A percentile compares a stretch with the other conserved stretches of the same genome.
phyloP scores from a whole-genome alignment of 2,888 invertebrate genomes.

The Tanytarsus gracilentus region DNA sequence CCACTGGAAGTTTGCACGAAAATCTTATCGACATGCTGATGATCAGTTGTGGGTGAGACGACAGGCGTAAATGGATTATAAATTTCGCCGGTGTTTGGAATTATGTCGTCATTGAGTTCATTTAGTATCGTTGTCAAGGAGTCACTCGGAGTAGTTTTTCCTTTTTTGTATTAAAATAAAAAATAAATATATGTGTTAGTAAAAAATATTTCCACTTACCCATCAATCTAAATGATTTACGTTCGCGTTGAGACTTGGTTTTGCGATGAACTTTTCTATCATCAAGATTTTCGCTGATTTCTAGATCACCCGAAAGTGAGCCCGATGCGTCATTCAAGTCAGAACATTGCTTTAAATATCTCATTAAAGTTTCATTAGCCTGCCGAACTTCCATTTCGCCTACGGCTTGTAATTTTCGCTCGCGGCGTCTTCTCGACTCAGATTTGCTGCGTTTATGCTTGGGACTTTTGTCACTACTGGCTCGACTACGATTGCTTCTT shows the following conservation, averaged over 20 bases:
- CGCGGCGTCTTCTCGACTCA: constrained; percentile 41
- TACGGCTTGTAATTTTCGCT: constrained; percentile 43
- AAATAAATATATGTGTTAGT: background rate
- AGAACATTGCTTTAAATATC: constrained; percentile 43
- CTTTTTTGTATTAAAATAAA: constrained; percentile 31
- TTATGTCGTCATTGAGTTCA: constrained; percentile 43
- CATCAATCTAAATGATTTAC: constrained; percentile 31
- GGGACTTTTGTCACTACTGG: constrained; percentile 43
- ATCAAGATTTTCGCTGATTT: constrained; percentile 43
- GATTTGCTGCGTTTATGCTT: constrained; percentile 44
- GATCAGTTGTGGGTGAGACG: constrained; percentile 43
- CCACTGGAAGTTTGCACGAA: constrained; percentile 45
- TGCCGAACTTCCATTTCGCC: constrained; percentile 44
- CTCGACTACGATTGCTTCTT: constrained; percentile 41
- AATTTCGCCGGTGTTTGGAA: constrained; percentile 42
- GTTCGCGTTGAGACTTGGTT: constrained; percentile 43
- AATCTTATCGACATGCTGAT: constrained; percentile 43
- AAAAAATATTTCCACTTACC: constrained; percentile 8
- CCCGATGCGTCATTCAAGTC: constrained; percentile 44
- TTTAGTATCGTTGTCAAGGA: constrained; percentile 40
- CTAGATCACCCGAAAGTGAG: constrained; percentile 42
- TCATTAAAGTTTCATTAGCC: constrained; percentile 43
- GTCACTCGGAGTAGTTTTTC: constrained; percentile 42
- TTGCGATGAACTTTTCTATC: constrained; percentile 43
- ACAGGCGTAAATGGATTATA: constrained; percentile 45